phyloP scores from a whole-genome alignment of 2,113 vertebrate species.

The Conger conger region DNA sequence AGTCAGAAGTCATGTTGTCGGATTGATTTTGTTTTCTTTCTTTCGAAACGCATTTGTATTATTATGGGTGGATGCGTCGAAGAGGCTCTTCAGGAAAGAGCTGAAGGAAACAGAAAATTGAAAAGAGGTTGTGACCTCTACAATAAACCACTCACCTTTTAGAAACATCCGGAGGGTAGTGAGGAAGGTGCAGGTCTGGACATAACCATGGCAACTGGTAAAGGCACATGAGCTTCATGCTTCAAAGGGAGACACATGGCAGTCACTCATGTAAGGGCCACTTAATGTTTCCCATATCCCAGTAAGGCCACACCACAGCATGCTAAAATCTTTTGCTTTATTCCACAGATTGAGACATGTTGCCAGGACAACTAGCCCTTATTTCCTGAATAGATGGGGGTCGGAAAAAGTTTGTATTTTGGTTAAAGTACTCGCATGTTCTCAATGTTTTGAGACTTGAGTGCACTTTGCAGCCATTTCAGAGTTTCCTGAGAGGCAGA shows the following conservation, averaged over 20 bases:
- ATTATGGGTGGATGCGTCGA: background rate
- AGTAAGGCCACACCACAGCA: background rate
- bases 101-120: slow-evolving; percentile 12
- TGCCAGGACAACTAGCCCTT: background rate
- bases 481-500: background rate
- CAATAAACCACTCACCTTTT: slow-evolving; percentile 17
- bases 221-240: background rate
- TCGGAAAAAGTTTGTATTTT: background rate
- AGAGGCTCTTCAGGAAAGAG: background rate
- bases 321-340: background rate
- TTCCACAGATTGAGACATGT: background rate
- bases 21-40: background rate
- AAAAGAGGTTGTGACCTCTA: slow-evolving; percentile 28
- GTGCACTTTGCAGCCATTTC: background rate
- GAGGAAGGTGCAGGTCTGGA: background rate
- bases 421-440: background rate
- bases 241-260: background rate
- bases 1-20: background rate
- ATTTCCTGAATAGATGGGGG: background rate
- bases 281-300: background rate
- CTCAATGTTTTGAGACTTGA: background rate
- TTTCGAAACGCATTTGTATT: background rate
- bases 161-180: background rate
- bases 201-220: slow-evolving; percentile 4
- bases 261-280: background rate